Evolutionary conservation across 2,888 invertebrate genomes (phyloP).

Genomic region (Lepidonotus clava): DNA sequence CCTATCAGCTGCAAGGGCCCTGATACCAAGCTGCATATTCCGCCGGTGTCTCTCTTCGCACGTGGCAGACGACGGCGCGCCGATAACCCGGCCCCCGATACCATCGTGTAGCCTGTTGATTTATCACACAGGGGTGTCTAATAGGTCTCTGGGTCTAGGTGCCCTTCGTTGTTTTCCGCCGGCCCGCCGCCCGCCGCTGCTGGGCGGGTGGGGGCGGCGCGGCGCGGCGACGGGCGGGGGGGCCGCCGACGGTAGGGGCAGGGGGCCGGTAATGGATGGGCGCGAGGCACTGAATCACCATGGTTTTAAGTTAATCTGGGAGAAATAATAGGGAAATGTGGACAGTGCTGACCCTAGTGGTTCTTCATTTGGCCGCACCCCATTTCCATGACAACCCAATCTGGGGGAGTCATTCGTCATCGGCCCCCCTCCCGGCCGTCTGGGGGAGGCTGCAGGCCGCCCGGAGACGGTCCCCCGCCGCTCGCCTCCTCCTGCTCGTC

Average conservation of each 20-base stretch:
- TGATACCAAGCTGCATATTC: slow-evolving; percentile 23
- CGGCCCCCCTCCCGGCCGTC: no score
- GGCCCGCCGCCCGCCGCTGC: background rate
- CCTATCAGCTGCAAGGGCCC: slow-evolving; percentile 1
- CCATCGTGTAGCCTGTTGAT: slow-evolving; percentile 49
- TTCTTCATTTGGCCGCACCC: slow-evolving; percentile 54
- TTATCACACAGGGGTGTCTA: slow-evolving; percentile 40
- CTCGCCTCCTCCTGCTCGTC: background rate
- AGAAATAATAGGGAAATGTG: slow-evolving; percentile 53
- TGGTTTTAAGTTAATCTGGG: slow-evolving; percentile 54
- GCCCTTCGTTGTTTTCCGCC: slow-evolving; percentile 44
- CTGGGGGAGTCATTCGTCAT: slow-evolving; percentile 37
- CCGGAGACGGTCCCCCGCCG: background rate
- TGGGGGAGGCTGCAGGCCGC: no score
- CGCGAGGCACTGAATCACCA: slow-evolving; percentile 45
- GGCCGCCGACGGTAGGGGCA: background rate
- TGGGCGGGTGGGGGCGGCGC: background rate
- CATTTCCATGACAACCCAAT: slow-evolving; percentile 53
- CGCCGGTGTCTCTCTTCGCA: background rate
- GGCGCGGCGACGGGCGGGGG: background rate
- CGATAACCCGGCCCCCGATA: slow-evolving; percentile 26
- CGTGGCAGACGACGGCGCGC: background rate
- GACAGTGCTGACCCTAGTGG: slow-evolving; percentile 53
- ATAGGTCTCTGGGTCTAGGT: slow-evolving; percentile 37
- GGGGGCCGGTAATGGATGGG: slow-evolving; percentile 32